Conservation (phyloP, 2,113 vertebrate genomes). For the Thunnus thynnus region DNA sequence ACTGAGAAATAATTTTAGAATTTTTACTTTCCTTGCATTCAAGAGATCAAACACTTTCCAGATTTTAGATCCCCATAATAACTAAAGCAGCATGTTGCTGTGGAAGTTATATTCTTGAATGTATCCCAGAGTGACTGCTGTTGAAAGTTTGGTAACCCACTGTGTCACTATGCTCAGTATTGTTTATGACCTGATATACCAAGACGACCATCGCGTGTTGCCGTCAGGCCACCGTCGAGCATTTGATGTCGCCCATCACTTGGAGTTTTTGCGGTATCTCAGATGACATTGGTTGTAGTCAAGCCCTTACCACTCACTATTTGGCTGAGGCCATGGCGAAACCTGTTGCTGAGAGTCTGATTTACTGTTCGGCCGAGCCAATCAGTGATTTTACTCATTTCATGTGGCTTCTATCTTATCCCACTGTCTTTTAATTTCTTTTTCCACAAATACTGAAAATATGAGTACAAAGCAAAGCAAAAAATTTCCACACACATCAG, state of each 20-base stretch:
- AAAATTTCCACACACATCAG: neutral
- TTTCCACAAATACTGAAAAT: neutral
- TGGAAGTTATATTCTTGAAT: slow-evolving; percentile 52
- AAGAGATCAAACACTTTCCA: slow-evolving; percentile 14
- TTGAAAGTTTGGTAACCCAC: slow-evolving; percentile 49
- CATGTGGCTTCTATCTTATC: neutral
- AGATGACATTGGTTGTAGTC: neutral
- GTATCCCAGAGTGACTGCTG: slow-evolving; percentile 39
- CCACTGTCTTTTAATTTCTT: neutral
- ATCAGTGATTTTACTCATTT: too few relatives aligned
- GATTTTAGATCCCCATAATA: slow-evolving; percentile 10
- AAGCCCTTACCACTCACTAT: too few relatives aligned
- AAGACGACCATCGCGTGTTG: too few relatives aligned
- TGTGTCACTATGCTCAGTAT: slow-evolving; percentile 57
- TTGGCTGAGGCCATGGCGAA: too few relatives aligned
- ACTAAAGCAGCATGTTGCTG: slow-evolving; percentile 18
- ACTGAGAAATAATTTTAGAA: neutral
- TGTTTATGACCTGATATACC: neutral
- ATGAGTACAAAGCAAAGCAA: neutral
- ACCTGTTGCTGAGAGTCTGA: neutral
- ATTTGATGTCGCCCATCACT: slow-evolving; percentile 10
- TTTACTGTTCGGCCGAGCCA: too few relatives aligned
- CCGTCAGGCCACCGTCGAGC: neutral
- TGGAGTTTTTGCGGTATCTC: too few relatives aligned
- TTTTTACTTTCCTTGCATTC: slow-evolving; percentile 18